These are phyloP conservation scores for Podabrus alpinus DNA, from an alignment of 2,888 invertebrate genomes.

Conservation along the genomic window DNA sequence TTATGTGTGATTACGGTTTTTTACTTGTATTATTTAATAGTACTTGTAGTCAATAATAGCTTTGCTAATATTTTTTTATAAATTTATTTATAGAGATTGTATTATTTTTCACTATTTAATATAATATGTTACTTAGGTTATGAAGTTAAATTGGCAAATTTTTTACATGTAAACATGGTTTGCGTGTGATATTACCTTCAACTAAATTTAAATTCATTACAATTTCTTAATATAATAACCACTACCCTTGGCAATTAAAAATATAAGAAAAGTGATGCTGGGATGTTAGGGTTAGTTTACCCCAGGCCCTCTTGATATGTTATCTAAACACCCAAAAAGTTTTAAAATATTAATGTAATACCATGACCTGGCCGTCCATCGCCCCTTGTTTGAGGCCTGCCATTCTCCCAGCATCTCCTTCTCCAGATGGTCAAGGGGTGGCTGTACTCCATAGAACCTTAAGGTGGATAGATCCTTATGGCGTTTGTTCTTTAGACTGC, in stretches of 20 bases:
- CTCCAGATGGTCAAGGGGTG: no score
- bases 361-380: no score
- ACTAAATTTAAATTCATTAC: not conserved
- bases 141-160: not conserved
- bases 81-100: not conserved
- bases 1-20: not conserved
- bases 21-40: not conserved
- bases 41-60: not conserved
- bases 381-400: no score
- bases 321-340: no score
- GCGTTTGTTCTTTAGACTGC: no score
- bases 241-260: not conserved
- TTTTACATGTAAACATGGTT: not conserved
- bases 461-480: no score
- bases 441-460: no score
- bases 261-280: no score
- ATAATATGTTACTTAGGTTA: not conserved
- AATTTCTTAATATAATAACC: not conserved
- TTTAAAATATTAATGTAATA: no score
- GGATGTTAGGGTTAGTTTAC: no score
- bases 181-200: not conserved
- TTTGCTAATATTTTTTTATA: not conserved
- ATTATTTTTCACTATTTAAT: not conserved
- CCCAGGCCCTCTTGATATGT: no score
- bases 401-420: no score